A percentile compares a stretch with the other conserved stretches of the same genome.
These are phyloP conservation scores for Lepeophtheirus nordmannii DNA, from an alignment of 2,888 invertebrate genomes.

Conservation along the genomic window DNA sequence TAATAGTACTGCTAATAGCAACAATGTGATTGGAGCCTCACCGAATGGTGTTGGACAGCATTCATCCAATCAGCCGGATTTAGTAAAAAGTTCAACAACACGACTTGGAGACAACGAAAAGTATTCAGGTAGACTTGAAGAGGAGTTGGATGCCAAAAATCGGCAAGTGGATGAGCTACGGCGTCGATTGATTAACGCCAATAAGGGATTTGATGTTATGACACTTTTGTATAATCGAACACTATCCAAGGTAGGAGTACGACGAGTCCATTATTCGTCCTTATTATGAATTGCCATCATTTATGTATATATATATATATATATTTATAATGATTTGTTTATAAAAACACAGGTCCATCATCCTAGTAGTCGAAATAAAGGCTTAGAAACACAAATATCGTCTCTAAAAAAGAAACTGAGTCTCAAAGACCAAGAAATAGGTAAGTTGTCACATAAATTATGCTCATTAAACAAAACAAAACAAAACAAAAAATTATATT, in stretches of 20 bases:
- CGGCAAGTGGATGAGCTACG: slow-evolving; percentile 2
- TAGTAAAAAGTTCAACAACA: neutral
- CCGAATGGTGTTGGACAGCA: neutral
- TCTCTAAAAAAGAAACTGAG: neutral
- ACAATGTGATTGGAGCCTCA: too few relatives aligned
- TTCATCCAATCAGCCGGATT: neutral
- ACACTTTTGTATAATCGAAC: neutral
- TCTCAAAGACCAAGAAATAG: slow-evolving; percentile 2
- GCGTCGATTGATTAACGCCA: neutral
- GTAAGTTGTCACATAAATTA: neutral
- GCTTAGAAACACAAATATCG: neutral
- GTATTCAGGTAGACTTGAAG: neutral
- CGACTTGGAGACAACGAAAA: neutral
- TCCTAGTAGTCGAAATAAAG: neutral
- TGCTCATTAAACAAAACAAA: neutral
- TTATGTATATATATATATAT: too few relatives aligned
- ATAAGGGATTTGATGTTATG: slow-evolving; percentile 16
- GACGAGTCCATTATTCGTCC: too few relatives aligned
- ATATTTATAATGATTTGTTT: neutral
- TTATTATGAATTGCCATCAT: too few relatives aligned
- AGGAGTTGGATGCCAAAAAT: slow-evolving; percentile 10
- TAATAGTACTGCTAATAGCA: neutral
- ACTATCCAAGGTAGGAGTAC: slow-evolving; percentile 1
- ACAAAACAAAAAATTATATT: neutral
- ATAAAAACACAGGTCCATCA: neutral